Evolutionary conservation across 2,888 invertebrate genomes (phyloP).

Genomic region (Deroplatys truncata): DNA sequence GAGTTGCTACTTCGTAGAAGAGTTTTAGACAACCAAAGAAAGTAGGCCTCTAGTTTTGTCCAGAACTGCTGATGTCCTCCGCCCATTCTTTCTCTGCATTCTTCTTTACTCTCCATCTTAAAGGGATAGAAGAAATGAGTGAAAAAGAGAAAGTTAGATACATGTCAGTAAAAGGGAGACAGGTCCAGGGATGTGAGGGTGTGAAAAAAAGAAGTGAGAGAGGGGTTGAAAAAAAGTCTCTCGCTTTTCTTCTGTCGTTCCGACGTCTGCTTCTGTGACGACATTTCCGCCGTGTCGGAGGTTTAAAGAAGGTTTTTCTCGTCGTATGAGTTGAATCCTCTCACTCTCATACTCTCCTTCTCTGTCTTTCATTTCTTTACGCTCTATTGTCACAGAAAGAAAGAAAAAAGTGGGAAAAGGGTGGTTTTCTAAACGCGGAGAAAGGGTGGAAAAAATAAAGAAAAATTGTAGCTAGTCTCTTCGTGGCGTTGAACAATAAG

Average conservation of each 20-base stretch:
- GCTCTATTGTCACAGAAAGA: neutral
- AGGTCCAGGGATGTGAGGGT: neutral
- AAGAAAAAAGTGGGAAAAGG: neutral
- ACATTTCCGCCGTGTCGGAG: constrained; percentile 1
- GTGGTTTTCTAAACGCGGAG: neutral
- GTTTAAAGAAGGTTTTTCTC: constrained; percentile 1
- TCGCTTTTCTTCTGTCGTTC: neutral
- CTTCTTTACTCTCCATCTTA: neutral
- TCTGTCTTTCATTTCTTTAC: neutral
- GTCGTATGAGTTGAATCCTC: neutral
- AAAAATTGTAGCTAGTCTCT: neutral
- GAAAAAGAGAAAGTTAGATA: neutral
- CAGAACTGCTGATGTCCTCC: neutral
- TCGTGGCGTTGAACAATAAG: neutral
- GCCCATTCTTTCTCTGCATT: neutral
- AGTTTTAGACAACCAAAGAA: neutral
- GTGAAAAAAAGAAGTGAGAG: neutral
- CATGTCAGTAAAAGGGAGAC: neutral
- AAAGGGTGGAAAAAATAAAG: neutral
- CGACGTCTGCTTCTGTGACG: constrained; percentile 1
- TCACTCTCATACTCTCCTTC: neutral
- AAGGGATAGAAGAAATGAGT: neutral
- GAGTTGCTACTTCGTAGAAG: too few relatives aligned
- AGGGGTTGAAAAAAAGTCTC: neutral
- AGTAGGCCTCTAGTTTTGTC: neutral